A percentile compares a stretch with the other conserved stretches of the same genome.
Conservation (phyloP, 2,797 vertebrate species). For the Liasis olivaceus region DNA sequence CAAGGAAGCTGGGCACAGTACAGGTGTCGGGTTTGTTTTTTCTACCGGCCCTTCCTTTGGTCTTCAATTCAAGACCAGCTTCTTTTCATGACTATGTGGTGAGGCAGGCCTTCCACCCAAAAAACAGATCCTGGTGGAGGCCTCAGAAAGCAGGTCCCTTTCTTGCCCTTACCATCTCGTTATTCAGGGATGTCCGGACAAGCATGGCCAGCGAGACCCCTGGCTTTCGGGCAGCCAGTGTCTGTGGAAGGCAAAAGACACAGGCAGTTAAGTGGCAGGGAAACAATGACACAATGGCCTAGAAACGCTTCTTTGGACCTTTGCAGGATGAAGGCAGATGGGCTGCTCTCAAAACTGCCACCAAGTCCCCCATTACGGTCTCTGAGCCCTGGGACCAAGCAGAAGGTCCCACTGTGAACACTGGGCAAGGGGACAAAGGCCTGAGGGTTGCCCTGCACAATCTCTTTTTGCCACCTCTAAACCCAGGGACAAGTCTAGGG, state of each 20-base stretch:
- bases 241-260: slow-evolving; percentile 74
- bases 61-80: not conserved
- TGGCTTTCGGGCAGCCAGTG: slow-evolving; percentile 96
- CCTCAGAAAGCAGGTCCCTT: not conserved
- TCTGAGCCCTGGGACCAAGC: not conserved
- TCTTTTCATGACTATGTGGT: not conserved
- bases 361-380: not conserved
- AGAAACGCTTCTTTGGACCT: not conserved
- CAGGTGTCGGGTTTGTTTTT: not conserved
- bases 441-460: not conserved
- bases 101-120: rapidly evolving
- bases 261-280: not conserved
- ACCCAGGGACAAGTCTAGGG: not conserved
- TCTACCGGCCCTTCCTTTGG: not conserved
- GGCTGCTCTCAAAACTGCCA: not conserved
- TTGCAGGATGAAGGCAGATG: not conserved
- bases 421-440: not conserved
- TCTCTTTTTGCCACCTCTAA: not conserved
- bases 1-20: not conserved
- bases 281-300: not conserved
- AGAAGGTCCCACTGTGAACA: not conserved
- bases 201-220: slow-evolving; percentile 95
- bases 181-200: slow-evolving; percentile 91
- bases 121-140: not conserved
- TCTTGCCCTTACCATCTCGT: slow-evolving; percentile 87